phyloP scores from a whole-genome alignment of 2,113 vertebrate species.

The Camelus bactrianus region DNA sequence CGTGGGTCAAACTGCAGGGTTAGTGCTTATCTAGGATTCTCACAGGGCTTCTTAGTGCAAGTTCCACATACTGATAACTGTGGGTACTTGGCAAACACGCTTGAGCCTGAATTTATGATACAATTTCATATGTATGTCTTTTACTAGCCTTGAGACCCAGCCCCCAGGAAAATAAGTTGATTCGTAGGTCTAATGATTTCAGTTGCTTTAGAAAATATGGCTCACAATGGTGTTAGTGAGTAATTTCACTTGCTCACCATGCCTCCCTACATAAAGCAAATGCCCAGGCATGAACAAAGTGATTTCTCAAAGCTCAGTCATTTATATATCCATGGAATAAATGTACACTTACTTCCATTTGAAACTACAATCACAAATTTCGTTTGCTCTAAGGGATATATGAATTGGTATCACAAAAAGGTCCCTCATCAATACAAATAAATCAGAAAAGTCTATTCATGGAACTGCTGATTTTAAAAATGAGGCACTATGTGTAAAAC shows the following conservation, averaged over 20 bases:
- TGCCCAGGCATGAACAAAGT: not conserved
- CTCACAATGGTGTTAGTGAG: not conserved
- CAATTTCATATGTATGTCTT: not conserved
- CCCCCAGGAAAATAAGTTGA: not conserved
- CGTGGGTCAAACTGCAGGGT: not conserved
- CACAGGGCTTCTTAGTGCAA: not conserved
- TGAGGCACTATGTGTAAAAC: not conserved
- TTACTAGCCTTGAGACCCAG: not conserved
- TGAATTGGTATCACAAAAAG: not conserved
- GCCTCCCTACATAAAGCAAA: not conserved
- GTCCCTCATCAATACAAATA: not conserved
- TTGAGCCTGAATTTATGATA: not conserved
- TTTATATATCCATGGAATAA: not conserved
- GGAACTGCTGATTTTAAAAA: not conserved
- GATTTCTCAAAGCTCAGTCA: conserved; percentile 15
- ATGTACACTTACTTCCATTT: not conserved
- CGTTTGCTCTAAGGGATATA: conserved; percentile 7
- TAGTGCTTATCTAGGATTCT: not conserved
- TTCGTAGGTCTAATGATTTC: not conserved
- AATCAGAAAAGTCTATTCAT: conserved; percentile 36
- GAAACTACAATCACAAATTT: conserved; percentile 6
- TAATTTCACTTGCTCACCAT: not conserved
- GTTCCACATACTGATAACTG: not conserved
- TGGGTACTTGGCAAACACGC: not conserved
- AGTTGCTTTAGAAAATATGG: not conserved